Percentiles rank a stretch among this genome's conserved stretches.
Conservation (phyloP, 2,113 vertebrate species). For the Melanostigma gelatinosum region DNA sequence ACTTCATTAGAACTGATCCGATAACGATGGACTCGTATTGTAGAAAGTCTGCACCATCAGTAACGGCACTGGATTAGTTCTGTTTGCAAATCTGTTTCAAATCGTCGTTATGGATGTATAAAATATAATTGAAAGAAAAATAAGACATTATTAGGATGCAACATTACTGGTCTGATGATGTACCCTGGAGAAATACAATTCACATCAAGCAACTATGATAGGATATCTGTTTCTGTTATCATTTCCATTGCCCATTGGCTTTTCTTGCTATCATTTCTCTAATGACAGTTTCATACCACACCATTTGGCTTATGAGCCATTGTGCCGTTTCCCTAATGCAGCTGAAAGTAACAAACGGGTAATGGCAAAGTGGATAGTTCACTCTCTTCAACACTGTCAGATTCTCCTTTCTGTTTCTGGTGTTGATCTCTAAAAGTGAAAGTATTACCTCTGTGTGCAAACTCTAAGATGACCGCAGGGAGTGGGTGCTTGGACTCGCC, state of each 20-base stretch:
- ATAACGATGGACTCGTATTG: slow-evolving; percentile 29
- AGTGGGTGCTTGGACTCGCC: background rate
- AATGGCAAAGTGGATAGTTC: slow-evolving; percentile 41
- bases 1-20: slow-evolving; percentile 29
- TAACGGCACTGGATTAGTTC: slow-evolving; percentile 32
- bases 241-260: slow-evolving; percentile 61
- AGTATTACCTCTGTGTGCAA: slow-evolving; percentile 17
- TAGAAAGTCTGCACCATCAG: slow-evolving; percentile 24
- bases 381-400: slow-evolving; percentile 48
- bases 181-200: slow-evolving; percentile 53
- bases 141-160: slow-evolving; percentile 32
- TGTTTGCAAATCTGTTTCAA: slow-evolving; percentile 55
- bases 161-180: slow-evolving; percentile 55
- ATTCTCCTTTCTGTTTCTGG: slow-evolving; percentile 31
- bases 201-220: slow-evolving; percentile 51
- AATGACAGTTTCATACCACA: slow-evolving; percentile 69
- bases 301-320: slow-evolving; percentile 70
- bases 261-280: slow-evolving; percentile 58
- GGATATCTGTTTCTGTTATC: slow-evolving; percentile 44
- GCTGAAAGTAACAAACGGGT: slow-evolving; percentile 55
- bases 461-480: slow-evolving; percentile 20
- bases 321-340: slow-evolving; percentile 62
- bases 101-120: slow-evolving; percentile 41
- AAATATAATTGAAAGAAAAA: slow-evolving; percentile 64
- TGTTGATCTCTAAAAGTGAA: slow-evolving; percentile 44